Base-by-base conservation (phyloP, 2,888 invertebrate species). In the Parochlus steinenii region DNA sequence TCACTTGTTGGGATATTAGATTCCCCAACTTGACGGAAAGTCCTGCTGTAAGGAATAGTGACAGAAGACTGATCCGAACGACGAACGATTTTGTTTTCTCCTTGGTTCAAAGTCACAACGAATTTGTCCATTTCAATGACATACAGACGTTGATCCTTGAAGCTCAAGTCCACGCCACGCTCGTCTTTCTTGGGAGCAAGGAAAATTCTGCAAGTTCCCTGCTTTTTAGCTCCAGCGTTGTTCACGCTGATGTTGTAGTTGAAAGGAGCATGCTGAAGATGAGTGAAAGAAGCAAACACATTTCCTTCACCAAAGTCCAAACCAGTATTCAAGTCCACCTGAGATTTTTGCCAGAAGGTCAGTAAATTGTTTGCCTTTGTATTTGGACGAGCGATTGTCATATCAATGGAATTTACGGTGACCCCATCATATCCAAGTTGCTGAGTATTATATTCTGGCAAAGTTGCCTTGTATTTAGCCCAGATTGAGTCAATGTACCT, bases 181-280 rank as follows among this genome's bases (percentile, higher is more conserved):
- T 78, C 77, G 47, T 78, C 75, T 25, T 55, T 48, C 45, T 67
- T 70, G 4, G 78, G 76, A 2, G 69, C 70, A 40, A 78, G 50
- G 54, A 72, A 79, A 37, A 79, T 69, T 24, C 78, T 64, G 37
- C 70, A 67, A 3, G 76, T 77, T 8, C 74, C 75, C 12, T 18
- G 7, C 18, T 19, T 12, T 3, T n/a, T 6, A 0, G 52, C 45
- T 1, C 58, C 61, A 6, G 47, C 50, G 52, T 77, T 77, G 47
- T 65, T 68, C 19, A 69, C 71, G 15, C 60, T 58, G 42, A 77
- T 65, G 1, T 59, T 67, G 48, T 80, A 83, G 23, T 60, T 61
- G 62, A 73, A 86, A 1, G 69, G 67, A 5, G 67, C 62, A 48
- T 85, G 74, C 56, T 85, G 80, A 40, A 86, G 63, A 56, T 86